phyloP scores from a whole-genome alignment of 2,888 invertebrate genomes.

The Hybos culiciformis region DNA sequence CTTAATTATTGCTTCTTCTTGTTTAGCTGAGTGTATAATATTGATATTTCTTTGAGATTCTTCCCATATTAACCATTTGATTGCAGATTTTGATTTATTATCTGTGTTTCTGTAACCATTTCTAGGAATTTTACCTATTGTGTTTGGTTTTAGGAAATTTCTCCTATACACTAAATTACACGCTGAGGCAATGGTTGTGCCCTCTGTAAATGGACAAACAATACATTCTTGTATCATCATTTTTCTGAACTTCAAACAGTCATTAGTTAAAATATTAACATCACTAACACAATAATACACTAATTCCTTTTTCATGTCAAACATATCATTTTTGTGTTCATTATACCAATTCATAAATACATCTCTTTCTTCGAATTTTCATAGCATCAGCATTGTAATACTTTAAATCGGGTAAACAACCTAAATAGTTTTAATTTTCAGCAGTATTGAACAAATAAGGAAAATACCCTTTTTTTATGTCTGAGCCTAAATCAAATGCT shows the following conservation, averaged over 20 bases:
- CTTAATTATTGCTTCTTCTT: not conserved
- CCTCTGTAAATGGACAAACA: conserved; percentile 2
- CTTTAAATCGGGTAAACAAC: no score
- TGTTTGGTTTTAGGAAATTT: not conserved
- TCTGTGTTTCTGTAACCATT: not conserved
- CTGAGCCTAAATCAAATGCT: no score
- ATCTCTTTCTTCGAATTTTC: no score
- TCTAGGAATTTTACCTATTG: not conserved
- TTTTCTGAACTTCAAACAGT: conserved; percentile 7
- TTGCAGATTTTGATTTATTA: not conserved
- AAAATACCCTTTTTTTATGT: no score
- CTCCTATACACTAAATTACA: not conserved
- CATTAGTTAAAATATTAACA: conserved; percentile 4
- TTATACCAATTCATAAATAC: no score
- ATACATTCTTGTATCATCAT: conserved; percentile 2
- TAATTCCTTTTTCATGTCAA: no score
- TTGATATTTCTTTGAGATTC: no score
- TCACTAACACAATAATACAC: no score
- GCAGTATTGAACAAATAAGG: no score
- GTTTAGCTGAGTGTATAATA: not conserved
- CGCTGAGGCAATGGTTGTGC: not conserved
- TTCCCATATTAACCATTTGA: not conserved
- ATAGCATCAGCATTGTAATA: no score
- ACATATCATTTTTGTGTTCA: no score
- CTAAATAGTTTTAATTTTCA: no score